Conservation (phyloP, 2,113 vertebrate genomes). For the Xiphophorus couchianus region DNA sequence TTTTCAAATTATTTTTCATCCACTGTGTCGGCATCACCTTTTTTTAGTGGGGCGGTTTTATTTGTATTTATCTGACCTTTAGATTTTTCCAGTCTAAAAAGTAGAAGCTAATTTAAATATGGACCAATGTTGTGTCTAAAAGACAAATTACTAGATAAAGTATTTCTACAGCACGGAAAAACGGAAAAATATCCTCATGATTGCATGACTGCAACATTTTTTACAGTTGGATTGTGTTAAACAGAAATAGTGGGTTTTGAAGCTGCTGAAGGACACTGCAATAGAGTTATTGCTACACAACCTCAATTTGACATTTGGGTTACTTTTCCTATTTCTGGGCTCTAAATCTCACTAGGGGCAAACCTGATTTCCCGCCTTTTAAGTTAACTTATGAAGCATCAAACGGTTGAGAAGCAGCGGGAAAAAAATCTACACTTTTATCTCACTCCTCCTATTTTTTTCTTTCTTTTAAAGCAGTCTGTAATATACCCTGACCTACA, state of each 20-base stretch:
- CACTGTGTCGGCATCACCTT: too few species aligned
- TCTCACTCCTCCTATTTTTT: background rate
- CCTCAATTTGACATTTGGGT: constrained; percentile 56
- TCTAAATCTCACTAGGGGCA: constrained; percentile 33
- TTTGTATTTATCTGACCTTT: too few species aligned
- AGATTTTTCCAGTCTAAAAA: too few species aligned
- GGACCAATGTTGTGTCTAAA: too few species aligned
- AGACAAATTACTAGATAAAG: too few species aligned
- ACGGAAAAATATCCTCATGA: too few species aligned
- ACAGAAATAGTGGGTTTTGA: constrained; percentile 2
- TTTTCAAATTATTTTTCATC: too few species aligned
- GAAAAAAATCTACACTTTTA: constrained; percentile 19
- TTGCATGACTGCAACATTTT: background rate
- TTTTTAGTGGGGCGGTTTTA: too few species aligned
- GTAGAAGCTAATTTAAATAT: too few species aligned
- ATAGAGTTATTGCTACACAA: constrained; percentile 5
- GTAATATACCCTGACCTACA: background rate
- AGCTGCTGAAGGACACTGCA: constrained; percentile 1
- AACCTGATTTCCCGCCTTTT: constrained; percentile 41
- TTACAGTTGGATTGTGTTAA: constrained; percentile 4
- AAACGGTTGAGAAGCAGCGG: constrained; percentile 2
- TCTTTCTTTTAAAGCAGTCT: constrained; percentile 13
- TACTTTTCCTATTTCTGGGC: constrained; percentile 38
- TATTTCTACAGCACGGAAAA: too few species aligned
- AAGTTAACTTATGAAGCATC: constrained; percentile 43